Evolutionary conservation across 2,113 vertebrate species (phyloP), one percentile per base, ranked within the genome.

Genomic region (Thamnophis sirtalis): DNA sequence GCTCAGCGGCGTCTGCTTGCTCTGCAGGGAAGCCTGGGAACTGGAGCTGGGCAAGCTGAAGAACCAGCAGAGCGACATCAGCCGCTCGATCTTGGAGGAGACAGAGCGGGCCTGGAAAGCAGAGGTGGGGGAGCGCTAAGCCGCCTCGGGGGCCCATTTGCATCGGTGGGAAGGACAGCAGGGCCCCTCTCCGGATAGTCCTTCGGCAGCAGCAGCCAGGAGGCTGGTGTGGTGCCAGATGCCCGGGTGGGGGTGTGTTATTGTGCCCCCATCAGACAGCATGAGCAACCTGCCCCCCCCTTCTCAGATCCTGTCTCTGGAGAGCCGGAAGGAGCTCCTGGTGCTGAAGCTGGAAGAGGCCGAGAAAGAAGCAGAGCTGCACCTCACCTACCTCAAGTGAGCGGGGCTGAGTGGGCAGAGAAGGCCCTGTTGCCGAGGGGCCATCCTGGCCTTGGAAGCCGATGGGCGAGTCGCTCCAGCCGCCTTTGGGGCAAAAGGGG

Each of bases 281-380:
- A 2, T 19, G 21, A 80, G 6, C n/a, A 24, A 11, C 3, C 3
- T 4, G 3, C 9, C 21, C 63, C 58, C 3, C 89, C 55, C 24
- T 73, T 92, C 8, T 26, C 51, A 99, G 98, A 97, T 98, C 51
- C 93, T 97, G 7, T 98, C 98, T 22, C 95, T 99, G 95, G 98
- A 99, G 95, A 98, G 97, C 96, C 97, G 99, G 38, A 98, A 98
- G 92, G 98, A 98, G 54, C 95, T 98, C 84, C 96, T 98, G 91
- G 97, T 98, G 84, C 93, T 98, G 91, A 98, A 97, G 92, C 96
- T 98, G 9, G 98, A 99, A 88, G 97, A 98, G 95, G 99, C 98
- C 92, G 97, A 98, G 9, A 97, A 96, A 28, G 98, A 99, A 96
- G 98, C 98, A 5, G 98, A 98, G 93, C 95, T 97, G 21, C 98